Evolutionary conservation across 1,140 invertebrate genomes (phyloP), one percentile per base, ranked within the genome.

Genomic region (Eubasilissa regina): DNA sequence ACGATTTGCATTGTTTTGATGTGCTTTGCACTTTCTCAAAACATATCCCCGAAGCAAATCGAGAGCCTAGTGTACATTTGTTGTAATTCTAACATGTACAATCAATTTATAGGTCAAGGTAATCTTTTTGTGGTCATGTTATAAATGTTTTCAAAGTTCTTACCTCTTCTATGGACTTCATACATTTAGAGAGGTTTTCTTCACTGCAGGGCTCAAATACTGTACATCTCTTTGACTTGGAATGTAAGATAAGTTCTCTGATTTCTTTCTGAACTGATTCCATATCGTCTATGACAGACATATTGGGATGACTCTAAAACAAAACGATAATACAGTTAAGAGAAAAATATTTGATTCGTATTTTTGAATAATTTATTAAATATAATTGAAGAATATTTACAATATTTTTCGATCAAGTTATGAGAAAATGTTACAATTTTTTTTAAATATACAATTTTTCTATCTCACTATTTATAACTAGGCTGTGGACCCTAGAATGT

Each of bases 151-250:
- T 35, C 25, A 35, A 35, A 35, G 1, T 35, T 47, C 68, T 68
- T 60, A 83, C 81, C 51, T 83, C 79, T 66, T 81, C 56, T 8
- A 83, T 72, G 48, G 76, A 72, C 21, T 58, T 78, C 44, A 83
- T 51, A 64, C 79, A 83, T 48, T 83, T 77, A 0, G 56, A 43
- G n/a, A 80, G 35, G 74, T 83, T 83, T 45, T 76, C 73, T 79
- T 81, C 68, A 68, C 74, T 79, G 21, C 82, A 83, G 0, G 82
- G 82, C 53, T 83, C 82, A 56, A 78, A 77, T 12, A 80, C 21
- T 0, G 82, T 81, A 13, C 56, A 58, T 7, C 72, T 68, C 55
- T 83, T 83, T 0, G 77, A 77, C 78, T 81, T 81, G 3, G 77
- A 81, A 64, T 83, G 66, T 19, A 81, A 48, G 3, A 83, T 80